phyloP scores from a whole-genome alignment of 1,140 invertebrate species.

The Ectropis grisescens region DNA sequence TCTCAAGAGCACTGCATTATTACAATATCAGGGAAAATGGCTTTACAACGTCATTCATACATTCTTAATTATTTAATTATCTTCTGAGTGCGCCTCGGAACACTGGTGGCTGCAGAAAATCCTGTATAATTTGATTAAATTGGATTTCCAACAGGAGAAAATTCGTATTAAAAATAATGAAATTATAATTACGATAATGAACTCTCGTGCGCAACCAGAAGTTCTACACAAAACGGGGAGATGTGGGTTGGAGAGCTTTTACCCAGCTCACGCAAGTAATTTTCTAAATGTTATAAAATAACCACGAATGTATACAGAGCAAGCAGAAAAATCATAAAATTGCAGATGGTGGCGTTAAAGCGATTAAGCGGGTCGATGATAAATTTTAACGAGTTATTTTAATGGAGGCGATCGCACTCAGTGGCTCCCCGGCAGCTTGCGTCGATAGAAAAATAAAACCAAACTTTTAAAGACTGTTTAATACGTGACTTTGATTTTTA shows the following conservation, averaged over 20 bases:
- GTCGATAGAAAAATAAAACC: conserved; percentile 65
- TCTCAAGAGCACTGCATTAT: conserved; percentile 64
- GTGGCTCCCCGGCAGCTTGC: conserved; percentile 56
- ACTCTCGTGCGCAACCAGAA: conserved; percentile 1
- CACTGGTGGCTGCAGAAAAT: conserved; percentile 49
- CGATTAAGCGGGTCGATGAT: conserved; percentile 69
- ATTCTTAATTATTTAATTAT: conserved; percentile 69
- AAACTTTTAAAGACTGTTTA: conserved; percentile 48
- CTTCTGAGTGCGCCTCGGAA: conserved; percentile 51
- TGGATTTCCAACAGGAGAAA: conserved; percentile 38
- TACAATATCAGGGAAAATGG: conserved; percentile 60
- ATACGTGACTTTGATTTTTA: conserved; percentile 27
- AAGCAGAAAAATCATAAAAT: conserved; percentile 69
- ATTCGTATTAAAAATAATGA: conserved; percentile 29
- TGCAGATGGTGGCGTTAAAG: conserved; percentile 67
- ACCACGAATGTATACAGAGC: conserved; percentile 60
- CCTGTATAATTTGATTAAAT: conserved; percentile 56
- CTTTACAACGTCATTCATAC: conserved; percentile 63
- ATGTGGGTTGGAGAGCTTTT: no score
- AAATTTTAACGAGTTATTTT: conserved; percentile 71
- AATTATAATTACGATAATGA: conserved; percentile 28
- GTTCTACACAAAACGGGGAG: conserved; percentile 5
- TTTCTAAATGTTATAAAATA: conserved; percentile 60
- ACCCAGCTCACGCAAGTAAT: conserved; percentile 35
- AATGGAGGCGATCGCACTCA: conserved; percentile 66